Evolutionary conservation across 1,140 invertebrate genomes (phyloP), one percentile per base, ranked within the genome.

Genomic region (Aradophagus sp.): DNA sequence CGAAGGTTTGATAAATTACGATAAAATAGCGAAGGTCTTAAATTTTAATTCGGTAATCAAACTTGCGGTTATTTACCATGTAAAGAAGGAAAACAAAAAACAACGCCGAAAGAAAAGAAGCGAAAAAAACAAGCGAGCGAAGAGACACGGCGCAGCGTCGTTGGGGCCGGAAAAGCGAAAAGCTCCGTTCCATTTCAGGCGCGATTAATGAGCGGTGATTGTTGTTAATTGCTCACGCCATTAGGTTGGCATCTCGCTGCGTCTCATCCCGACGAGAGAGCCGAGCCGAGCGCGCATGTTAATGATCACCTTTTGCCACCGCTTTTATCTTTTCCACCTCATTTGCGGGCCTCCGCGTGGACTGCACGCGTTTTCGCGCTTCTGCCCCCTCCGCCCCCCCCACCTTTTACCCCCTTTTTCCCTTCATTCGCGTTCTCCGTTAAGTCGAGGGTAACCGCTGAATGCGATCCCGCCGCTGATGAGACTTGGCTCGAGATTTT

Each of bases 161-260:
- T n/a, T n/a, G n/a, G n/a, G n/a, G n/a, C n/a, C n/a, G n/a, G 59
- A 62, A 56, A 65, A 70, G 52, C 41, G 73, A 77, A 69, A 68
- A 78, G 74, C 76, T 78, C 73, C 75, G 13, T 44, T 29, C 61
- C 17, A 41, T 47, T 47, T 26, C 26, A 47, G 48, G 2, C 71
- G 79, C 83, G 80, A 85, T 86, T 86, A 86, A 86, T 84, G 84
- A 86, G 82, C 83, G 80, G 81, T 85, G 83, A 84, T 86, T 86
- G 84, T 85, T 83, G 83, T 86, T 86, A 86, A 85, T 85, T 86
- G 83, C 84, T 84, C 77, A 77, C 81, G 79, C 81, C 84, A 85
- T 86, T 86, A 86, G 77, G 83, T 86, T 84, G 80, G 74, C 82
- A 84, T 83, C 82, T 80, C 77, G 41, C 59, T 26, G 45, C 48